Base-by-base conservation (phyloP, 2,888 invertebrate genomes). In the Eurytoma adleriae region DNA sequence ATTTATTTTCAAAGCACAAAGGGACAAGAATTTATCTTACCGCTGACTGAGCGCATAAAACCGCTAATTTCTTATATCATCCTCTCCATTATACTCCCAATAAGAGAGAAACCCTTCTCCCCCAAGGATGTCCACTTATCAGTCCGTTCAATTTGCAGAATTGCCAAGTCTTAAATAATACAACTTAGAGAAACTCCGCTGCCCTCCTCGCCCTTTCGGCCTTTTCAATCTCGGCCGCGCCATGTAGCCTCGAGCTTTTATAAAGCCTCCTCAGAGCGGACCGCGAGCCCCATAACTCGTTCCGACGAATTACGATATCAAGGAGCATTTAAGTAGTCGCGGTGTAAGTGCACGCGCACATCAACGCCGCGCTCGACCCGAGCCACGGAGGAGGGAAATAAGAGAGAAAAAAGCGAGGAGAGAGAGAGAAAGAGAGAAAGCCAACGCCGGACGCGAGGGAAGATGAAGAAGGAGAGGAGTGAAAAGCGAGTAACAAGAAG, bases 281-380 rank as follows among this genome's bases (percentile, higher is more conserved):
- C 75, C 73, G 61, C 70, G 64, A 27, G 50, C 14, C 59, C 64
- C 68, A 24, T 62, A 79, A 76, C 73, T 76, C 64, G 75, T 54
- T 69, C 52, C 79, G 69, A 61, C 72, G 75, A 81, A 81, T 81
- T 81, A 79, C 71, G 79, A 81, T 81, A 81, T 81, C 79, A 79
- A 81, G 79, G 61, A 74, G 71, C 71, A 78, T 81, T 78, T 78
- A 81, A 81, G 62, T 72, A 56, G 20, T 54, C 59, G 59, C 57
- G 50, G 50, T 62, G n/a, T 67, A 72, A 57, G 61, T 68, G 61
- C 78, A 62, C 52, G 66, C 54, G 24, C 74, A 48, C 71, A 67
- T 80, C 70, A 73, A 79, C 79, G 79, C 52, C 71, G 52, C 20
- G 24, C 7, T 13, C 52, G 24, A 30, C 54, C n/a, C 14, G 18